Base-by-base conservation (phyloP, 2,888 invertebrate genomes). In the Drosophila lacicola region DNA sequence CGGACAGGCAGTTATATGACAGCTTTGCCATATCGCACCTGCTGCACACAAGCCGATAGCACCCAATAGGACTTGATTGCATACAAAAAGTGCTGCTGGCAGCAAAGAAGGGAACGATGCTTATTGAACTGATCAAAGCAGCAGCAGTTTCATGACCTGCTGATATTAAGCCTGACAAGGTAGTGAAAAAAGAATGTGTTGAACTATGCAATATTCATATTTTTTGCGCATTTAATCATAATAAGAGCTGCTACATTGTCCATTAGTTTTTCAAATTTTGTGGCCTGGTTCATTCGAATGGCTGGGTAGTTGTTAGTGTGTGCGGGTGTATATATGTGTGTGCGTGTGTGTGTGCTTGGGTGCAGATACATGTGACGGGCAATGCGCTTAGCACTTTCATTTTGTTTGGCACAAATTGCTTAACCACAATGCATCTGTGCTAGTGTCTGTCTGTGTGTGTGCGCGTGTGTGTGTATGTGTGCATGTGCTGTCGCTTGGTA, bases 351-450 rank as follows among this genome's bases (percentile, higher is more conserved):
- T 4, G 45, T 39, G 37, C 13, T 14, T 49, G 44, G 37, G 47
- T 36, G 34, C 39, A 53, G 61, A 73, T 64, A 84, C 58, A 62
- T 70, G 47, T 74, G 86, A 79, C 70, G 69, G 68, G 71, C 88
- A 79, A 83, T 85, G 86, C 86, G 82, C 86, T 80, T 80, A 81
- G 89, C 76, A 76, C 74, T 85, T 82, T 86, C 83, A 83, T 82
- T 88, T 80, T 78, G 87, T 76, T 80, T 81, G 76, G 84, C 70
- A 81, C 79, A 85, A 85, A 85, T 89, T 83, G 84, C 89, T 80
- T 78, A 85, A 89, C 84, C 87, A 74, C 84, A 85, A 76, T 88
- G 74, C 76, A 80, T 67, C 44, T 49, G 56, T 41, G 33, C 36
- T 33, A 37, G 55, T 49, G 34, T 55, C n/a, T 14, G 42, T 39